Evolutionary conservation across 2,113 vertebrate species (phyloP).

Genomic region (Paralichthys olivaceus): DNA sequence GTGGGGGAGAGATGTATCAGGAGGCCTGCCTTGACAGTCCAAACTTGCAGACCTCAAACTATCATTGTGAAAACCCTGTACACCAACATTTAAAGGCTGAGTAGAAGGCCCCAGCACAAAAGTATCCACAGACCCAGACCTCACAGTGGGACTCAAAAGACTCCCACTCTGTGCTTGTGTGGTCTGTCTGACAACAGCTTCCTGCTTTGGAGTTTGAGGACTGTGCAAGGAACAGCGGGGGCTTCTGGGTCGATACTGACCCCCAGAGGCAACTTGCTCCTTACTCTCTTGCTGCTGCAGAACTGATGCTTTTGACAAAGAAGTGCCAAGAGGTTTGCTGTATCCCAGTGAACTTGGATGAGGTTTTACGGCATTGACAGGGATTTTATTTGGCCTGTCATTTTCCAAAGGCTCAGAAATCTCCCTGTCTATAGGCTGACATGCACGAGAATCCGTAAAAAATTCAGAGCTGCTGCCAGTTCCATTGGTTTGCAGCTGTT

Average conservation of each 20-base stretch:
- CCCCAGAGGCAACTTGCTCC: constrained; percentile 79
- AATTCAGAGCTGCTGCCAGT: constrained; percentile 85
- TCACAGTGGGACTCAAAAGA: constrained; percentile 78
- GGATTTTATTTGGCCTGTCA: constrained; percentile 86
- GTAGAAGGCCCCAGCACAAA: constrained; percentile 74
- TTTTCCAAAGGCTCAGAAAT: constrained; percentile 83
- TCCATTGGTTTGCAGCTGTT: constrained; percentile 83
- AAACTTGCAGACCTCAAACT: constrained; percentile 58
- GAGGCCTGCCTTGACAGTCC: constrained; percentile 70
- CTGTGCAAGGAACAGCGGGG: constrained; percentile 83
- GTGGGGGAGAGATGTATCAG: constrained; percentile 57
- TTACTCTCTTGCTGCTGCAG: constrained; percentile 87
- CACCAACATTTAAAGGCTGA: constrained; percentile 79
- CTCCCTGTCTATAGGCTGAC: constrained; percentile 77
- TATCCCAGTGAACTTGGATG: constrained; percentile 88
- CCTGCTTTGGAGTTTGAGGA: constrained; percentile 83
- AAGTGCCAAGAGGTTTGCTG: constrained; percentile 84
- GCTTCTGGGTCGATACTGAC: constrained; percentile 81
- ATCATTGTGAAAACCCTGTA: constrained; percentile 79
- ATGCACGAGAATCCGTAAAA: constrained; percentile 75
- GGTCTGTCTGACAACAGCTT: constrained; percentile 83
- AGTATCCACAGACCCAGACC: constrained; percentile 72
- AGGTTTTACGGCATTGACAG: constrained; percentile 88
- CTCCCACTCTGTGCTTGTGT: constrained; percentile 75
- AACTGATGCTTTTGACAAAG: constrained; percentile 84